Conservation (phyloP, 2,797 vertebrate species). For the Lagocephalus sceleratus region DNA sequence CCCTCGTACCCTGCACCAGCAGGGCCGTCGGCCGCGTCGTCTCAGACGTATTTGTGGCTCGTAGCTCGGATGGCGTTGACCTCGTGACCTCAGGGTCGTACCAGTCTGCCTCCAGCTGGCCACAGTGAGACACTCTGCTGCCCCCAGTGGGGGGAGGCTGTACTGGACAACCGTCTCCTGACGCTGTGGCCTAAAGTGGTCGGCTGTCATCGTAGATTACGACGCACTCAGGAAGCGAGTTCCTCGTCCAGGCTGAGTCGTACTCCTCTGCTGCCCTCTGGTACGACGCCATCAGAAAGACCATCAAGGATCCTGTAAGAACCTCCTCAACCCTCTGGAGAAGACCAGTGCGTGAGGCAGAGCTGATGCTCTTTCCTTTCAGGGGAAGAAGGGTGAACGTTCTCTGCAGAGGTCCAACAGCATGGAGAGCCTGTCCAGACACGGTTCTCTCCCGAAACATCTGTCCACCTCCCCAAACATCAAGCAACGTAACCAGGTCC, state of each 20-base stretch:
- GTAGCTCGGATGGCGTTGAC: too few species aligned
- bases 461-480: constrained; percentile 62
- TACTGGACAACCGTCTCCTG: too few species aligned
- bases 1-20: too few species aligned
- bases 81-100: too few species aligned
- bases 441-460: constrained; percentile 73
- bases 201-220: constrained; percentile 80
- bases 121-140: too few species aligned
- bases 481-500: constrained; percentile 84
- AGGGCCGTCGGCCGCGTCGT: too few species aligned
- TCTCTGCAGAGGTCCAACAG: constrained; percentile 82
- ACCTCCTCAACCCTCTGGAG: not conserved
- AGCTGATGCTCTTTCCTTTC: not conserved
- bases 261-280: constrained; percentile 85
- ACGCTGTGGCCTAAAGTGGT: too few species aligned
- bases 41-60: too few species aligned
- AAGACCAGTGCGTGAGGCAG: not conserved
- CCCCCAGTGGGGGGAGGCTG: too few species aligned
- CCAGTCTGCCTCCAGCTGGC: too few species aligned
- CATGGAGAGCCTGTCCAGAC: constrained; percentile 81
- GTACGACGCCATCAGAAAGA: constrained; percentile 86
- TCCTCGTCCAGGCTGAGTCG: constrained; percentile 87
- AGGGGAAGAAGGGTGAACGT: constrained; percentile 54
- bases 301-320: constrained; percentile 85
- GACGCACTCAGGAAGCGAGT: constrained; percentile 87